Evolutionary conservation across 92 coral and sea anemone species (phyloP).

Genomic region (Palythoa caribaeorum): DNA sequence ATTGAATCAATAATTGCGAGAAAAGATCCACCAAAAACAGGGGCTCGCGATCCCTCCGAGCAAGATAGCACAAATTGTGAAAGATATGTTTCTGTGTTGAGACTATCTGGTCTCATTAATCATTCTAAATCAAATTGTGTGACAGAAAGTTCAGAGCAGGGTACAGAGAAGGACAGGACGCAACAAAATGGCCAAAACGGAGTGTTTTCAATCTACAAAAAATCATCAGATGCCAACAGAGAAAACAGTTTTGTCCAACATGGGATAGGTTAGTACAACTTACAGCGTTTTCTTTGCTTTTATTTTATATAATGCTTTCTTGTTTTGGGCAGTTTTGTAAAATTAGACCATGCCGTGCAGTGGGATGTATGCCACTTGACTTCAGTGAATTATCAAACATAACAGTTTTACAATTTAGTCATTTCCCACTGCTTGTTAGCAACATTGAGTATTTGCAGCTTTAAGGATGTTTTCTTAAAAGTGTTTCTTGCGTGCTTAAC

Average conservation of each 20-base stretch:
- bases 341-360: not conserved
- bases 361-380: not conserved
- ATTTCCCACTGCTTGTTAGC: not conserved
- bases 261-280: conserved; percentile 21
- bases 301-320: not conserved
- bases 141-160: conserved; percentile 33
- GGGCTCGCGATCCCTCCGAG: conserved; percentile 24
- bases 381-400: not conserved
- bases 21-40: conserved; percentile 82
- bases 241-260: conserved; percentile 27
- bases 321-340: not conserved
- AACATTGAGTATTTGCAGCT: not conserved
- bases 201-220: not conserved
- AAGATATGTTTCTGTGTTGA: conserved; percentile 25
- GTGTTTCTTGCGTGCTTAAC: conserved; percentile 16
- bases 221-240: conserved; percentile 9
- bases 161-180: conserved; percentile 10
- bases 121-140: conserved; percentile 39
- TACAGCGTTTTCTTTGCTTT: not conserved
- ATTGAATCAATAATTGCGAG: conserved; percentile 94
- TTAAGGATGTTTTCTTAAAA: conserved; percentile 27
- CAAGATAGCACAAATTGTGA: conserved; percentile 42
- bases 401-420: not conserved
- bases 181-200: not conserved
- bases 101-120: conserved; percentile 42